Evolutionary conservation across 2,888 invertebrate genomes (phyloP).

Genomic region (Petrolisthes manimaculis): DNA sequence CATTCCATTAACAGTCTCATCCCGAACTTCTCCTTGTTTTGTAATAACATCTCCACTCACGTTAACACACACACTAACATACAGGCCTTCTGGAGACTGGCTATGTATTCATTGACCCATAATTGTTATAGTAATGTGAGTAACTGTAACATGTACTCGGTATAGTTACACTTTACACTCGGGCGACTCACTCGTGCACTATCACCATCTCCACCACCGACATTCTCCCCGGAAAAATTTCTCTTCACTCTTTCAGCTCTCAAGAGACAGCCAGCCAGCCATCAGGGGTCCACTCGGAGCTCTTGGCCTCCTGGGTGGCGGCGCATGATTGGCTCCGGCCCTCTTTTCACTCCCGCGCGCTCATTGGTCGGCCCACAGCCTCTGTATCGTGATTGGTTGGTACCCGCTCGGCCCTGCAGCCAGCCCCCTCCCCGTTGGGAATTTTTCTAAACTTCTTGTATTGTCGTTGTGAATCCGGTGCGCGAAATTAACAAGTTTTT

Average conservation of each 20-base stretch:
- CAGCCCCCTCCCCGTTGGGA: slow-evolving; percentile 8
- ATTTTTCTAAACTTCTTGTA: neutral
- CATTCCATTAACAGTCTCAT: no score
- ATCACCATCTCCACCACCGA: neutral
- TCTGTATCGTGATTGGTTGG: slow-evolving; percentile 1
- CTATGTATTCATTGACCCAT: no score
- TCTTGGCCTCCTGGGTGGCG: neutral
- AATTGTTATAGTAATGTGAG: no score
- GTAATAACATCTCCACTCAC: no score
- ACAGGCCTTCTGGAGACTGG: no score
- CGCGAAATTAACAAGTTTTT: slow-evolving; percentile 11
- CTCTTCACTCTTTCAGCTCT: neutral
- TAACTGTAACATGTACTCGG: no score
- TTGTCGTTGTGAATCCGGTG: slow-evolving; percentile 5
- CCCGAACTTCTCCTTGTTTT: no score
- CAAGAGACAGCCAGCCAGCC: slow-evolving; percentile 6
- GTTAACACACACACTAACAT: no score
- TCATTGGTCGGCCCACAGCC: neutral
- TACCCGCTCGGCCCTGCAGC: neutral
- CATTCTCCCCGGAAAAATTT: neutral
- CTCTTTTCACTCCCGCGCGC: neutral
- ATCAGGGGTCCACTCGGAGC: neutral
- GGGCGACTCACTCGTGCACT: neutral
- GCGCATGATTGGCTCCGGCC: neutral
- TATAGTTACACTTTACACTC: no score